phyloP scores from a whole-genome alignment of 2,888 invertebrate genomes.

The Ochropacha duplaris region DNA sequence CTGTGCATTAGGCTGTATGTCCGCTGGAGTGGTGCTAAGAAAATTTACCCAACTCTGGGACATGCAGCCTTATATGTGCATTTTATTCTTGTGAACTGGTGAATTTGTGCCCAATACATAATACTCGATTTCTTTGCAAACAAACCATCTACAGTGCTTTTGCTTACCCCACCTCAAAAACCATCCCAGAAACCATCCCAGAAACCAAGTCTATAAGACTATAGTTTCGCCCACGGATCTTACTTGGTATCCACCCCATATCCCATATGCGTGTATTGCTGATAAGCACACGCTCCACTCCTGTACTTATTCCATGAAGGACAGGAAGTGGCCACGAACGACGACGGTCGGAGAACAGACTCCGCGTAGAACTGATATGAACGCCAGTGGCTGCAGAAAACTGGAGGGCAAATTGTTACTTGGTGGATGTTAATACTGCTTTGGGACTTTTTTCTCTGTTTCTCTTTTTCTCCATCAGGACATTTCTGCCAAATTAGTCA shows the following conservation, averaged over 20 bases:
- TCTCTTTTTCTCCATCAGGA: too few species aligned
- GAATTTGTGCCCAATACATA: not conserved
- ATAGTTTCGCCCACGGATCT: slow-evolving; percentile 26
- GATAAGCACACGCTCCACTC: slow-evolving; percentile 64
- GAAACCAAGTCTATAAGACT: not conserved
- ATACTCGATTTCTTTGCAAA: too few species aligned
- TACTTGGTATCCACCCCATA: slow-evolving; percentile 72
- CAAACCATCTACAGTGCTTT: too few species aligned
- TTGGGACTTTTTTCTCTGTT: too few species aligned
- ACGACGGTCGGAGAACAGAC: slow-evolving; percentile 75
- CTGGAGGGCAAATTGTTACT: slow-evolving; percentile 41
- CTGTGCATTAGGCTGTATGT: slow-evolving; percentile 17
- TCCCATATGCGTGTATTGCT: slow-evolving; percentile 71
- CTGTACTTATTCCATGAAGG: slow-evolving; percentile 71
- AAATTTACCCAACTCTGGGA: too few species aligned
- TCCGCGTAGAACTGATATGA: slow-evolving; percentile 84
- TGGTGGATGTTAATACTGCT: not conserved
- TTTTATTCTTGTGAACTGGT: not conserved
- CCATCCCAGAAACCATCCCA: not conserved
- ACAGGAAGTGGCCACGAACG: slow-evolving; percentile 77
- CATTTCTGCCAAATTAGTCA: too few species aligned
- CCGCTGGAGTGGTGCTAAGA: not conserved
- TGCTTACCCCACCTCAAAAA: too few species aligned
- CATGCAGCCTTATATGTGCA: too few species aligned
- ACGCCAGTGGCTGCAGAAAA: slow-evolving; percentile 86